Evolutionary conservation across 2,113 vertebrate species (phyloP).

Genomic region (Phaethornis superciliosus): DNA sequence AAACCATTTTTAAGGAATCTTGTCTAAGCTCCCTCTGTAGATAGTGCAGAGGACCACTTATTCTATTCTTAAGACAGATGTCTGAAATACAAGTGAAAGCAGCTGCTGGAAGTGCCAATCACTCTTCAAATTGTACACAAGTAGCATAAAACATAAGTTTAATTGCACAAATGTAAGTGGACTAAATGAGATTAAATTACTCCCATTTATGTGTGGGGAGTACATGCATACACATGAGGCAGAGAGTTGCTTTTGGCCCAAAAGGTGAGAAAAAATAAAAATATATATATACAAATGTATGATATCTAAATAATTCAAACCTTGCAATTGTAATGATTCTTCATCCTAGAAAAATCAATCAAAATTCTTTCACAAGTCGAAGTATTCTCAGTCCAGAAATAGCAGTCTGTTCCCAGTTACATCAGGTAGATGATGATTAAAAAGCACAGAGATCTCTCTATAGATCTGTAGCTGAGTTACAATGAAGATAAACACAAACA

Average conservation of each 20-base stretch:
- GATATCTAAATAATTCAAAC: background rate
- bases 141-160: background rate
- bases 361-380: background rate
- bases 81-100: background rate
- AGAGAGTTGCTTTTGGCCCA: background rate
- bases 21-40: background rate
- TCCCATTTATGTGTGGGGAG: background rate
- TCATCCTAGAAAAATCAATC: constrained; percentile 27
- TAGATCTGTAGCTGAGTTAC: background rate
- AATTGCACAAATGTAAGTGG: background rate
- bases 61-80: background rate
- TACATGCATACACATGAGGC: background rate
- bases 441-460: background rate
- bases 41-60: background rate
- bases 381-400: background rate
- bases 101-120: background rate
- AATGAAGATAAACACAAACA: background rate
- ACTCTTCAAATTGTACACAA: background rate
- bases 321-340: background rate
- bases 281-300: background rate
- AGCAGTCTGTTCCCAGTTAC: background rate
- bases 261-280: background rate
- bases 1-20: background rate
- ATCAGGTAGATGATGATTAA: background rate
- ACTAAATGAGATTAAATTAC: background rate